Evolutionary conservation across 2,888 invertebrate genomes (phyloP).

Genomic region (Tachina fera): DNA sequence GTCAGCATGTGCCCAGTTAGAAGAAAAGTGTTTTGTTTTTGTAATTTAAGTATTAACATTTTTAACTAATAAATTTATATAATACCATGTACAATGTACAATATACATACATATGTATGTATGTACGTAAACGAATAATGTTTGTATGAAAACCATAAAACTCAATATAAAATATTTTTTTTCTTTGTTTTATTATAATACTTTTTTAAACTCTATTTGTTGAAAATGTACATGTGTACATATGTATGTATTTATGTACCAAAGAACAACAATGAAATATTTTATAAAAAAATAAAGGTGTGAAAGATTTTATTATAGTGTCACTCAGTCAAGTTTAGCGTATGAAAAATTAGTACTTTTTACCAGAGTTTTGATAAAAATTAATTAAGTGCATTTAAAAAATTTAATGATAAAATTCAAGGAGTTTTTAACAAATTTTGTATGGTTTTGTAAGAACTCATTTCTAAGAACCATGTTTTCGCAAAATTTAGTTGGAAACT

Average conservation of each 20-base stretch:
- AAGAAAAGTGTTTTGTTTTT: not conserved
- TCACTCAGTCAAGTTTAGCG: conserved; percentile 74
- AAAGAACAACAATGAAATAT: conserved; percentile 11
- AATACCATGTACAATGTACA: too few species aligned
- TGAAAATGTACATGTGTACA: too few species aligned
- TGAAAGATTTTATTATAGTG: conserved; percentile 80
- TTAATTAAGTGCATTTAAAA: too few species aligned
- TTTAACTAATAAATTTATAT: conserved; percentile 26
- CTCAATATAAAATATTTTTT: conserved; percentile 49
- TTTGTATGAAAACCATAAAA: conserved; percentile 48
- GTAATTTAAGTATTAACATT: not conserved
- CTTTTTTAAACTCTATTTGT: conserved; percentile 41
- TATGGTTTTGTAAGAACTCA: too few species aligned
- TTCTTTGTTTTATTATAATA: conserved; percentile 38
- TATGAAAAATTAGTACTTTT: not conserved
- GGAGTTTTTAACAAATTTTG: too few species aligned
- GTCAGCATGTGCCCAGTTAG: not conserved
- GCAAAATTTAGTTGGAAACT: too few species aligned
- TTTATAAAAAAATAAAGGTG: conserved; percentile 74
- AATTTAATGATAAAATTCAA: not conserved
- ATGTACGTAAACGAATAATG: too few species aligned
- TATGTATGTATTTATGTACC: not conserved
- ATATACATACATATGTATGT: too few species aligned
- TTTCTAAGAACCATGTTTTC: too few species aligned
- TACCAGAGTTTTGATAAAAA: not conserved